phyloP scores from a whole-genome alignment of 2,113 vertebrate genomes.

The Tylochromis polylepis region DNA sequence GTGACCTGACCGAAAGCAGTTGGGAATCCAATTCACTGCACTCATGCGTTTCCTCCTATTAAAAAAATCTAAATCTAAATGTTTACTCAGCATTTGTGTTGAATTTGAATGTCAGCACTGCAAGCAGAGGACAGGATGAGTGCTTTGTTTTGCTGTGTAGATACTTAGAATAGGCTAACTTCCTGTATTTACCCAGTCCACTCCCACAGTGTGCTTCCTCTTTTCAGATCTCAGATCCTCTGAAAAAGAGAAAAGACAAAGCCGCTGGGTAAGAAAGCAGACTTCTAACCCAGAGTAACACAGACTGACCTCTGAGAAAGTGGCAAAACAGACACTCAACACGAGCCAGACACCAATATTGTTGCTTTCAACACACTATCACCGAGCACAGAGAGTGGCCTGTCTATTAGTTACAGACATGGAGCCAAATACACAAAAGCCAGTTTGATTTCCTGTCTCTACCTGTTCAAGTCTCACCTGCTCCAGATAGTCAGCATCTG shows the following conservation, averaged over 20 bases:
- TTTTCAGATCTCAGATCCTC: constrained; percentile 12
- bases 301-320: not conserved
- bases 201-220: constrained; percentile 49
- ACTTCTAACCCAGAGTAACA: not conserved
- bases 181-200: constrained; percentile 47
- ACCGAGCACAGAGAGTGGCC: not conserved
- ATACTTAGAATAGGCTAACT: constrained; percentile 21
- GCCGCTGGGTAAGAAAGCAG: not conserved
- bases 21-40: not conserved
- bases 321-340: not conserved
- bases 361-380: not conserved
- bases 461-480: not conserved
- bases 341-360: not conserved
- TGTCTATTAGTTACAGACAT: not conserved
- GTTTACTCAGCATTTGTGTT: not conserved
- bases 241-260: not conserved
- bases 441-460: not conserved
- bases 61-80: not conserved
- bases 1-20: not conserved
- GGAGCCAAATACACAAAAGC: not conserved
- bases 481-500: not conserved
- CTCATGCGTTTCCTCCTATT: not conserved
- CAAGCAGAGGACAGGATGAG: constrained; percentile 23
- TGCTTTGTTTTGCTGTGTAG: constrained; percentile 18
- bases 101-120: not conserved